phyloP scores from a whole-genome alignment of 1,140 invertebrate genomes.

The Phortica variegata region DNA sequence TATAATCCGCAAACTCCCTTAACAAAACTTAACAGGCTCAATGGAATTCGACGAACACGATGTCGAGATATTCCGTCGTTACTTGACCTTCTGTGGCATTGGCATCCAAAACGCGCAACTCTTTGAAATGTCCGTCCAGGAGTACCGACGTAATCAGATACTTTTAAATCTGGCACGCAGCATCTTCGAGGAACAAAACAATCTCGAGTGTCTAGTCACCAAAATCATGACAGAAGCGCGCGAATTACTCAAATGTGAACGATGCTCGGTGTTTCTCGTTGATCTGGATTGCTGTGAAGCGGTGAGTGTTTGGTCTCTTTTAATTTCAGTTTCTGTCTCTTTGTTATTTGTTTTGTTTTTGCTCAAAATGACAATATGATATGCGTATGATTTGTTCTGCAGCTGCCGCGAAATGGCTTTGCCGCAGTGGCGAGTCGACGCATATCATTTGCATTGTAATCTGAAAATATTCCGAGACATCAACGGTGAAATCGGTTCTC shows the following conservation, averaged over 20 bases:
- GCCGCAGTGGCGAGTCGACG: too few relatives aligned
- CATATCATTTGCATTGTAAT: too few relatives aligned
- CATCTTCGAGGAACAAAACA: slow-evolving; percentile 92
- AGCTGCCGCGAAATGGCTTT: too few relatives aligned
- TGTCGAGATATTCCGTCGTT: slow-evolving; percentile 82
- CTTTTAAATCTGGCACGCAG: slow-evolving; percentile 81
- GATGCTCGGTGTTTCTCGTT: slow-evolving; percentile 86
- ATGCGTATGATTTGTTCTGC: too few relatives aligned
- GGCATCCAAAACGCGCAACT: slow-evolving; percentile 96
- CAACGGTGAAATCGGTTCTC: too few relatives aligned
- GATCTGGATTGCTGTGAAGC: slow-evolving; percentile 84
- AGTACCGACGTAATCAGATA: slow-evolving; percentile 92
- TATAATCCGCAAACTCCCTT: too few relatives aligned
- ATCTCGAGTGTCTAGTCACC: slow-evolving; percentile 87
- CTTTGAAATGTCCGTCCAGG: slow-evolving; percentile 90
- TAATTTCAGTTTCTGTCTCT: slow-evolving; percentile 23
- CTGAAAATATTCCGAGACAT: too few relatives aligned
- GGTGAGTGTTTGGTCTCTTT: slow-evolving; percentile 62
- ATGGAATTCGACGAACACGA: slow-evolving; percentile 86
- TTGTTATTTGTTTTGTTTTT: slow-evolving; percentile 5
- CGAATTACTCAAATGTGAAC: slow-evolving; percentile 87
- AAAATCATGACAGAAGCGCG: slow-evolving; percentile 96
- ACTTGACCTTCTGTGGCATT: slow-evolving; percentile 95
- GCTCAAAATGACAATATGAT: too few relatives aligned
- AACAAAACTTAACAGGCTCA: slow-evolving; percentile 61